Base-by-base conservation (phyloP, 2,797 vertebrate genomes). In the Enoplosus armatus region DNA sequence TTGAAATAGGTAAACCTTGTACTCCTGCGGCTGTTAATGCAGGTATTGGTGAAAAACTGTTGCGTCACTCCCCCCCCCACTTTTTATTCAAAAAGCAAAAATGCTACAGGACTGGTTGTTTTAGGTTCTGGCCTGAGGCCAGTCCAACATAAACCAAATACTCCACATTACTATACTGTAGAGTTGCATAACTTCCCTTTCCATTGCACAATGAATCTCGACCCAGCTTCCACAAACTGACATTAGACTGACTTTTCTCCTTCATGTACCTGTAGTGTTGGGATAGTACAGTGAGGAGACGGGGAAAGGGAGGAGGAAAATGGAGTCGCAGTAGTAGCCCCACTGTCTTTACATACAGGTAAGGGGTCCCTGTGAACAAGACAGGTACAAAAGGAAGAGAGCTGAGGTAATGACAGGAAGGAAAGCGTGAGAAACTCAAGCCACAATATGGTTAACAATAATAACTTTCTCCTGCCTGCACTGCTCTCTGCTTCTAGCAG, bases 181-280 rank as follows among this genome's bases (percentile, higher is more conserved):
- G 4, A 39, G 56, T 89, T 92, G 31, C 47, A 18, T 20, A 87
- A 87, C 79, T 47, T 80, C 24, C 37, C 35, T 56, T 78, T 43
- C 54, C 16, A 53, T 68, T 80, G 35, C 53, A 26, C 77, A 83
- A 80, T 1, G 22, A 53, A 71, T 78, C n/a, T 68, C 37, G 22
- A 24, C 6, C 8, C 22, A 77, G 16, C 18, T 48, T 62, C 50
- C 0, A 35, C 20, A 53, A 29, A 43, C 20, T 58, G 39, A 68
- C 20, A 41, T 14, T 5, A 60, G 33, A 29, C 4, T 2, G 3
- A 22, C 8, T 6, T n/a, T 64, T 72, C 0, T 27, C 22, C 27
- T 33, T 77, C 8, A 6, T 74, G 5, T 51, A 35, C 3, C 14
- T 22, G 54, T 3, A n/a, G 15, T 62, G 51, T 50, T 56, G 31